Conservation (phyloP, 2,888 invertebrate genomes). For the Archaeoteleia sp. region DNA sequence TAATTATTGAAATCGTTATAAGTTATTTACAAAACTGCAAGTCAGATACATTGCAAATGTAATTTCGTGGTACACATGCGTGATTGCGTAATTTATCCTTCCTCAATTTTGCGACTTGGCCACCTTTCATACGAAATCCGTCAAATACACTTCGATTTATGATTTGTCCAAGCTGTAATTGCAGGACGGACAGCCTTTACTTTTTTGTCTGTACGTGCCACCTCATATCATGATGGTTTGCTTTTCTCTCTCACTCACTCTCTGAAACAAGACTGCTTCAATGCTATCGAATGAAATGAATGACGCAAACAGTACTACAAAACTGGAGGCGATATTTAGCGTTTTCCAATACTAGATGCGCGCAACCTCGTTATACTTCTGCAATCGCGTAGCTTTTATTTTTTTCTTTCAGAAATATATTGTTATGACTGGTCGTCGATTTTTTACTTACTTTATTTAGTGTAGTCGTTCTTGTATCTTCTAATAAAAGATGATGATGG, state of each 20-base stretch:
- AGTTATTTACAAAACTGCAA: conserved; percentile 15
- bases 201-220: conserved; percentile 38
- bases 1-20: too few species aligned
- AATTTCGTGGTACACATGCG: conserved; percentile 18
- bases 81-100: conserved; percentile 33
- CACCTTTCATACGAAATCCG: conserved; percentile 39
- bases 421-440: conserved; percentile 23
- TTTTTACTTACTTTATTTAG: conserved; percentile 15
- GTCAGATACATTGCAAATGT: conserved; percentile 15
- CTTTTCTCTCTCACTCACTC: conserved; percentile 6
- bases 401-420: conserved; percentile 35
- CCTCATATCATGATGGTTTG: conserved; percentile 29
- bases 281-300: conserved; percentile 66
- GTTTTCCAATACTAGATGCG: conserved; percentile 67
- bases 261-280: conserved; percentile 32
- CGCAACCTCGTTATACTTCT: conserved; percentile 45
- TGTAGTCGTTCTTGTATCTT: too few species aligned
- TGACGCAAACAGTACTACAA: conserved; percentile 62
- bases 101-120: conserved; percentile 33
- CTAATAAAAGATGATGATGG: too few species aligned
- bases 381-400: conserved; percentile 32
- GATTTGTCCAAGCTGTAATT: conserved; percentile 48
- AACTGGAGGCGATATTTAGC: conserved; percentile 65
- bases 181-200: conserved; percentile 29
- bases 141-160: conserved; percentile 47